phyloP scores from a whole-genome alignment of 1,140 invertebrate species.

The Galleria mellonella region DNA sequence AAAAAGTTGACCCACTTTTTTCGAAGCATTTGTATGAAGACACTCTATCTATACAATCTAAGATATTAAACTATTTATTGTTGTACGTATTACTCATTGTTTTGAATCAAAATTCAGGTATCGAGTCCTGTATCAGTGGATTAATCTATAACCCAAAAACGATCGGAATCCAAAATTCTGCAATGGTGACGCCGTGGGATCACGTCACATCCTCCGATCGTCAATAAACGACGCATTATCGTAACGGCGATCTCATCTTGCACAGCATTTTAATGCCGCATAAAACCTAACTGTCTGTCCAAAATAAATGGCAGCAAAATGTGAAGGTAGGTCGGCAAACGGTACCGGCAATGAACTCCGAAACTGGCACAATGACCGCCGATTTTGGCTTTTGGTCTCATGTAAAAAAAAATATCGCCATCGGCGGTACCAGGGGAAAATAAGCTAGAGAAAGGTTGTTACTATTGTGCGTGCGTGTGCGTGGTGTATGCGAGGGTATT shows the following conservation, averaged over 20 bases:
- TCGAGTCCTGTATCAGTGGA: no score
- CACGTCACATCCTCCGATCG: slow-evolving; percentile 14
- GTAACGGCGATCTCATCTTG: slow-evolving; percentile 34
- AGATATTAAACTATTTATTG: no score
- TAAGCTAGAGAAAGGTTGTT: slow-evolving; percentile 14
- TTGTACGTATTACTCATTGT: no score
- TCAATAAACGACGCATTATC: slow-evolving; percentile 27
- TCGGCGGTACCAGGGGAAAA: slow-evolving; percentile 15
- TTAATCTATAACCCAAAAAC: no score
- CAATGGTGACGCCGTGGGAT: neutral
- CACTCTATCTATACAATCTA: no score
- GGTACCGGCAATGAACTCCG: slow-evolving; percentile 47
- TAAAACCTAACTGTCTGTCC: slow-evolving; percentile 54
- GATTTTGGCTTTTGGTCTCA: slow-evolving; percentile 39
- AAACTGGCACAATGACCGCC: slow-evolving; percentile 56
- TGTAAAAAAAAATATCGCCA: slow-evolving; percentile 35
- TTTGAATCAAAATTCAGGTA: no score
- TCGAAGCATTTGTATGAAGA: no score
- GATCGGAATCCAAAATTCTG: no score
- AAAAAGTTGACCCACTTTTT: no score
- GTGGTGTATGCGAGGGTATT: neutral
- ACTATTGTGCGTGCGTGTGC: slow-evolving; percentile 5
- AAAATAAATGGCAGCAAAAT: slow-evolving; percentile 52
- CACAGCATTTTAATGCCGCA: slow-evolving; percentile 47
- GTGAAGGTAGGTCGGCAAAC: slow-evolving; percentile 66